Percentiles rank a stretch among this genome's conserved stretches.
phyloP scores from a whole-genome alignment of 1,140 invertebrate species.

The Charaxes varanes region DNA sequence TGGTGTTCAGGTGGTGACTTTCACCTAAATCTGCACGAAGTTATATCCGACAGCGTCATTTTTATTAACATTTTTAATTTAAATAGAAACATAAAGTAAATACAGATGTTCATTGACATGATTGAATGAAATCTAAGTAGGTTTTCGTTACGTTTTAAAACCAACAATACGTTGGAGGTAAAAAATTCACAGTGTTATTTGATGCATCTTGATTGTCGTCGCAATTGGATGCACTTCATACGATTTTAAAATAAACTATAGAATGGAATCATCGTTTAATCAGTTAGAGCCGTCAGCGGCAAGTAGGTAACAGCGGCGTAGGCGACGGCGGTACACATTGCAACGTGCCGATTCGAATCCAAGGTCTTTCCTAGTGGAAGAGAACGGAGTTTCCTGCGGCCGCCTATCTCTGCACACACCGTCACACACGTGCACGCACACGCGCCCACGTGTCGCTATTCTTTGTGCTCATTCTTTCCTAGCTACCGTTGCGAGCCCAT shows the following conservation, averaged over 20 bases:
- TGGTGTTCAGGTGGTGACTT: too few species aligned
- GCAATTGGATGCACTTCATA: conserved; percentile 15
- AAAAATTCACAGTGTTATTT: too few species aligned
- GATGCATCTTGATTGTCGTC: conserved; percentile 15
- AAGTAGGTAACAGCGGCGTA: conserved; percentile 64
- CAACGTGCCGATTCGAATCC: conserved; percentile 69
- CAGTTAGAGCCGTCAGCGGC: conserved; percentile 38
- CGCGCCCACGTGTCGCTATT: conserved; percentile 61
- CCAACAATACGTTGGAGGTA: too few species aligned
- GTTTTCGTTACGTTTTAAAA: too few species aligned
- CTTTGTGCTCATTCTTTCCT: conserved; percentile 65
- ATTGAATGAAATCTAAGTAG: too few species aligned
- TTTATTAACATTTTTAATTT: too few species aligned
- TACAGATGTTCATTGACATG: too few species aligned
- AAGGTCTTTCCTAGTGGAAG: conserved; percentile 76
- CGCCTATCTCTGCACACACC: conserved; percentile 66
- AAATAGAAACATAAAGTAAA: too few species aligned
- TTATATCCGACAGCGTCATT: too few species aligned
- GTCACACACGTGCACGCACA: conserved; percentile 61
- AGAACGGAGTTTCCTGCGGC: conserved; percentile 75
- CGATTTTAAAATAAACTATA: conserved; percentile 30
- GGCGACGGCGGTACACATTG: conserved; percentile 68
- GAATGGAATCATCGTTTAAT: conserved; percentile 58
- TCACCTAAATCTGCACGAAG: conserved; percentile 23
- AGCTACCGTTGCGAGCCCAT: conserved; percentile 59